Percentiles rank a stretch among this genome's conserved stretches.
Conservation (phyloP, 2,797 vertebrate genomes). For the Paramormyrops hopkinsi region DNA sequence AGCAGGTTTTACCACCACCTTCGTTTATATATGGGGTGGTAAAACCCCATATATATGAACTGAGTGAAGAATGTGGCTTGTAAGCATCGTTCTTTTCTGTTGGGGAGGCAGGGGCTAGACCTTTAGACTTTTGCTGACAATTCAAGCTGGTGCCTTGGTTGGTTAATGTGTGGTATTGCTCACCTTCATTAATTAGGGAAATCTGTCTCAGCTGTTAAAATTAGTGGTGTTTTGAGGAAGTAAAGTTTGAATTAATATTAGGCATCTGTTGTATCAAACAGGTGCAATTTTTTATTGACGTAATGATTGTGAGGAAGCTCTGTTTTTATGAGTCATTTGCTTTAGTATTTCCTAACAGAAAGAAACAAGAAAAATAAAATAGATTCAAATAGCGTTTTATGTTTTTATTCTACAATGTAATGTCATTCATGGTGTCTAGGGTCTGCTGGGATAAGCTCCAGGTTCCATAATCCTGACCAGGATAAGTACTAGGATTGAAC, state of each 20-base stretch:
- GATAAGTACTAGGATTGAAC: background rate
- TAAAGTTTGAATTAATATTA: background rate
- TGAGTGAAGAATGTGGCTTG: background rate
- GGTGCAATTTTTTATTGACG: background rate
- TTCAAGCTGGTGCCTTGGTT: background rate
- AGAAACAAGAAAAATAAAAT: background rate
- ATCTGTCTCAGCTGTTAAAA: background rate
- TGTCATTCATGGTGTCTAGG: background rate
- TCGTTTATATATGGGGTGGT: background rate
- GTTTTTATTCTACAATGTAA: background rate
- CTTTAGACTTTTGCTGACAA: background rate
- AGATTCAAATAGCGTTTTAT: background rate
- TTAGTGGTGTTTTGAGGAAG: background rate
- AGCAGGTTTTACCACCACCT: background rate
- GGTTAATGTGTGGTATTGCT: background rate
- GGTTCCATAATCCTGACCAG: background rate
- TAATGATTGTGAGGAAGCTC: background rate
- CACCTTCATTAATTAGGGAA: background rate
- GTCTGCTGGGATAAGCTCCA: background rate
- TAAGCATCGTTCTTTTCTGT: background rate
- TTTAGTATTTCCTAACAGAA: background rate
- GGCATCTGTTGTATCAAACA: background rate
- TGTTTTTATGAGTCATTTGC: background rate
- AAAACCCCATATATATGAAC: background rate
- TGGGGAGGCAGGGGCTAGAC: background rate